Conservation (phyloP, 2,797 vertebrate genomes). For the Numenius phaeopus region DNA sequence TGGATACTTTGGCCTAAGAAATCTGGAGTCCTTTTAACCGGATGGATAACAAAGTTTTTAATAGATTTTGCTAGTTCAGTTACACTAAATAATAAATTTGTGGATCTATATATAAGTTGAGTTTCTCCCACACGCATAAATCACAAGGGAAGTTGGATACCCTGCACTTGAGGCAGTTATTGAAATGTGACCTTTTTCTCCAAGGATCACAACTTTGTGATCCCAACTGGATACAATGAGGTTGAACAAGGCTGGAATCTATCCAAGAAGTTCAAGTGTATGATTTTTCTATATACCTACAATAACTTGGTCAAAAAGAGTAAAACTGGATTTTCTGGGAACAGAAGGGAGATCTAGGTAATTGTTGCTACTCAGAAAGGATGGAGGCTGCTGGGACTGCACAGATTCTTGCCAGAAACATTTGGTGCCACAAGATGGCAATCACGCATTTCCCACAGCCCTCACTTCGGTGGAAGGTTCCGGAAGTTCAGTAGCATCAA, state of each 20-base stretch:
- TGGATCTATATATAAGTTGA: not conserved
- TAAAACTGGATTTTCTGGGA: not conserved
- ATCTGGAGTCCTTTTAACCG: not conserved
- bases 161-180: not conserved
- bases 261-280: not conserved
- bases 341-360: not conserved
- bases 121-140: not conserved
- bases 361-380: not conserved
- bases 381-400: not conserved
- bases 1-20: not conserved
- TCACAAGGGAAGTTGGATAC: not conserved
- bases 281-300: not conserved
- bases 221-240: not conserved
- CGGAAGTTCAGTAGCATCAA: conserved; percentile 37
- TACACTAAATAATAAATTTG: not conserved
- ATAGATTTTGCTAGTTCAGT: not conserved
- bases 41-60: not conserved
- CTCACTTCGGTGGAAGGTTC: not conserved
- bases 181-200: not conserved
- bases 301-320: not conserved
- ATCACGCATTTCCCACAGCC: conserved; percentile 8
- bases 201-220: not conserved
- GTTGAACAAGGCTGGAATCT: not conserved
- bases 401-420: not conserved
- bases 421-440: conserved; percentile 65